Evolutionary conservation across 1,140 invertebrate genomes (phyloP).

Genomic region (Temnothorax curvispinosus): DNA sequence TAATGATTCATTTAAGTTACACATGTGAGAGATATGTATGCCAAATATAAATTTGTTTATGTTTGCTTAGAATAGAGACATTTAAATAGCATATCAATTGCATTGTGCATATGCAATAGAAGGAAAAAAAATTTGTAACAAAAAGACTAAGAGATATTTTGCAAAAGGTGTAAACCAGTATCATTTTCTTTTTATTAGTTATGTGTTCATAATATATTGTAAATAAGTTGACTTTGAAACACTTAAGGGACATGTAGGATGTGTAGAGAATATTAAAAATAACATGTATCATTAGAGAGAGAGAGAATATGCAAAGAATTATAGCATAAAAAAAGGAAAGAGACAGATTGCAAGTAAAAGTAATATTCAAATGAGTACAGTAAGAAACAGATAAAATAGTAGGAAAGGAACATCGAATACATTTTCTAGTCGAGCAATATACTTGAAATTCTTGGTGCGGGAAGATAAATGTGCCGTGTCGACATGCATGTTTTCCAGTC

Average conservation of each 20-base stretch:
- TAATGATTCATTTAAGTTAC: slow-evolving; percentile 31
- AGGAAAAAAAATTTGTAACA: not conserved
- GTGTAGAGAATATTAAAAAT: slow-evolving; percentile 20
- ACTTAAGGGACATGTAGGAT: slow-evolving; percentile 15
- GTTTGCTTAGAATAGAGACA: not conserved
- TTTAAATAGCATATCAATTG: slow-evolving; percentile 37
- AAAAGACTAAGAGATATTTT: slow-evolving; percentile 8
- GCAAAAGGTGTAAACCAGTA: not conserved
- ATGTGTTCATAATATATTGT: slow-evolving; percentile 6
- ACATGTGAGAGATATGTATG: not conserved
- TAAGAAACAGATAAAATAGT: slow-evolving; percentile 17
- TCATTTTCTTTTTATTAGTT: not conserved
- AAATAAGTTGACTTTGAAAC: not conserved
- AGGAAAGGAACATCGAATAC: slow-evolving; percentile 34
- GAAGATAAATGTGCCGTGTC: slow-evolving; percentile 62
- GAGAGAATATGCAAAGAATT: not conserved
- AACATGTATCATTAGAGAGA: not conserved
- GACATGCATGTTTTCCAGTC: slow-evolving; percentile 66
- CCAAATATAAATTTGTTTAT: slow-evolving; percentile 3
- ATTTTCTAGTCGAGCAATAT: slow-evolving; percentile 51
- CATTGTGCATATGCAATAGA: slow-evolving; percentile 6
- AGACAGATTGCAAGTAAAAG: slow-evolving; percentile 5
- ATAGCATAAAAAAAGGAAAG: not conserved
- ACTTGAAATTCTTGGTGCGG: slow-evolving; percentile 52
- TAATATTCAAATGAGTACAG: not conserved